phyloP scores from a whole-genome alignment of 2,888 invertebrate species.

The Leucozona laternaria region DNA sequence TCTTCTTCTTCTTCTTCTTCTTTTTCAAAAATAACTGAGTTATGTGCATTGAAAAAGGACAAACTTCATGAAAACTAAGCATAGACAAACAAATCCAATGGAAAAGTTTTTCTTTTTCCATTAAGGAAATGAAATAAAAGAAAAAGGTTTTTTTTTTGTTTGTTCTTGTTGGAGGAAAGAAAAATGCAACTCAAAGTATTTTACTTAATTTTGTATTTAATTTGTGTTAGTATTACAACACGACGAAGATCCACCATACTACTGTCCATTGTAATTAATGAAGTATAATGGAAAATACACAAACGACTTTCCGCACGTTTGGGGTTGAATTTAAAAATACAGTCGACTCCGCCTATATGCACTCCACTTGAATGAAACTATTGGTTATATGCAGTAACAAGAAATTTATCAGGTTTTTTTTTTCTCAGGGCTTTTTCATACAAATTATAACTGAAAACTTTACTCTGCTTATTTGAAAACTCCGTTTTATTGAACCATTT shows the following conservation, averaged over 20 bases:
- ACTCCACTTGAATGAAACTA: no score
- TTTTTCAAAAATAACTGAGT: constrained; percentile 21
- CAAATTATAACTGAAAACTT: no score
- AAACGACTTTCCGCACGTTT: not conserved
- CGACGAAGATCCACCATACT: no score
- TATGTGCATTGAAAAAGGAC: constrained; percentile 24
- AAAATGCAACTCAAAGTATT: constrained; percentile 46
- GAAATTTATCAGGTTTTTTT: no score
- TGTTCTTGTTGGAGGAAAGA: constrained; percentile 17
- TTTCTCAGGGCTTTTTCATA: no score
- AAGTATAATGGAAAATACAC: not conserved
- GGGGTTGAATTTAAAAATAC: no score
- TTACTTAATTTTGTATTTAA: constrained; percentile 11
- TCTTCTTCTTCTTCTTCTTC: no score
- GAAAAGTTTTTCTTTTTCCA: constrained; percentile 66
- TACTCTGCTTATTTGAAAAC: no score
- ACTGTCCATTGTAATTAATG: not conserved
- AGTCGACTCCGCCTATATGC: no score
- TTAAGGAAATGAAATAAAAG: constrained; percentile 66
- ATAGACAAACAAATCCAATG: constrained; percentile 45
- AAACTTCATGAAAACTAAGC: constrained; percentile 31
- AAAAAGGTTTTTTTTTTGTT: constrained; percentile 27
- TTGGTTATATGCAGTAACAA: no score
- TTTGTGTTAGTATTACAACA: not conserved
- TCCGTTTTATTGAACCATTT: no score